These are phyloP conservation scores for Plagodis dolabraria DNA, from an alignment of 2,888 invertebrate genomes.

Conservation along the genomic window DNA sequence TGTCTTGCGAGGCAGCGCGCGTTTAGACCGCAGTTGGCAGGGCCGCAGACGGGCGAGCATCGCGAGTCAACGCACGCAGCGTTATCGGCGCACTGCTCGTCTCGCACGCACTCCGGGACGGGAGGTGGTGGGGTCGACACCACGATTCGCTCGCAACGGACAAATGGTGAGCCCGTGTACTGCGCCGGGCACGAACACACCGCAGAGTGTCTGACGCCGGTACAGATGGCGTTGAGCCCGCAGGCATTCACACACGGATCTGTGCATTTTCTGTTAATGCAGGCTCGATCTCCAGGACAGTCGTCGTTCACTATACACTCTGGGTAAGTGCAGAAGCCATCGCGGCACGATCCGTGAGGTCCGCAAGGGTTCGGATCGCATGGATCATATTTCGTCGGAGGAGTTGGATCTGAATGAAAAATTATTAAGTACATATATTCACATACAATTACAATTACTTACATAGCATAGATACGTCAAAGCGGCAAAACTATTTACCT, in stretches of 20 bases:
- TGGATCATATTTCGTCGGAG: conserved; percentile 80
- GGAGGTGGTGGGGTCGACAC: conserved; percentile 72
- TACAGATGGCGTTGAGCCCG: conserved; percentile 93
- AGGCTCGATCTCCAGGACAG: conserved; percentile 92
- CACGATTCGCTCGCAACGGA: conserved; percentile 86
- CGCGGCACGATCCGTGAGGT: conserved; percentile 87
- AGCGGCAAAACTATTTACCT: conserved; percentile 45
- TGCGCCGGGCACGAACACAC: conserved; percentile 92
- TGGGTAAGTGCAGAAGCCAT: conserved; percentile 89
- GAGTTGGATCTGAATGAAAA: conserved; percentile 32
- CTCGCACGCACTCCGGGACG: conserved; percentile 90
- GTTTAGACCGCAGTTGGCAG: conserved; percentile 90
- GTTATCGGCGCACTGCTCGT: conserved; percentile 92
- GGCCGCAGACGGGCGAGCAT: conserved; percentile 91
- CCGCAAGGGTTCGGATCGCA: conserved; percentile 90
- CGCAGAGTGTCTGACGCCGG: conserved; percentile 88
- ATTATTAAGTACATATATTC: neutral
- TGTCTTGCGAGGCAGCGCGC: conserved; percentile 91
- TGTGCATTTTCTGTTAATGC: conserved; percentile 92
- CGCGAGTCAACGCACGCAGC: conserved; percentile 91
- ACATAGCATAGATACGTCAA: no score
- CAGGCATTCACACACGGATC: conserved; percentile 94
- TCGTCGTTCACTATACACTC: conserved; percentile 95
- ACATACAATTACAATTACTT: no score
- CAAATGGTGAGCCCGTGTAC: conserved; percentile 91